These are phyloP conservation scores for Pelochelys cantorii DNA, from an alignment of 2,797 vertebrate species.

Conservation along the genomic window DNA sequence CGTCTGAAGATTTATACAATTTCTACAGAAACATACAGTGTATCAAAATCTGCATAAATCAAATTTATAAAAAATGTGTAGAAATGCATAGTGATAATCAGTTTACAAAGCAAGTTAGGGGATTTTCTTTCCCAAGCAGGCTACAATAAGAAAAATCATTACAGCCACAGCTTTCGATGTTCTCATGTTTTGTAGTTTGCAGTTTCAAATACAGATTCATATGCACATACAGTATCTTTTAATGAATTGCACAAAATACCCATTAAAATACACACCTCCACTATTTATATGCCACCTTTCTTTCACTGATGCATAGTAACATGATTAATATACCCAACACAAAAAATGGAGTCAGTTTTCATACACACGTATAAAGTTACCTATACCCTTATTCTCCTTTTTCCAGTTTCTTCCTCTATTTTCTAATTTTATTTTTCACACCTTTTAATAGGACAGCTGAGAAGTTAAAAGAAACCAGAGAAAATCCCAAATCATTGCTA, in stretches of 20 bases:
- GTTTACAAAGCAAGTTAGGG: slow-evolving; percentile 84
- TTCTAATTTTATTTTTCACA: slow-evolving; percentile 67
- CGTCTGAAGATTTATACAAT: slow-evolving; percentile 84
- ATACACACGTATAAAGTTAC: slow-evolving; percentile 73
- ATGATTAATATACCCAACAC: slow-evolving; percentile 73
- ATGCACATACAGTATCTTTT: slow-evolving; percentile 73
- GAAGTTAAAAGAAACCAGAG: slow-evolving; percentile 66
- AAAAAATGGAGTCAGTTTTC: slow-evolving; percentile 73
- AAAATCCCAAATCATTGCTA: slow-evolving; percentile 63
- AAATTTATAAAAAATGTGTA: slow-evolving; percentile 88
- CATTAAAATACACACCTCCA: slow-evolving; percentile 74
- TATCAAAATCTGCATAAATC: slow-evolving; percentile 90
- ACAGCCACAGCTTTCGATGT: slow-evolving; percentile 77
- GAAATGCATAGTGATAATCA: slow-evolving; percentile 88
- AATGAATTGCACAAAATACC: slow-evolving; percentile 80
- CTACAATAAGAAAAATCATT: slow-evolving; percentile 80
- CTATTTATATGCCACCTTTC: slow-evolving; percentile 75
- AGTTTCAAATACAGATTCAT: slow-evolving; percentile 75
- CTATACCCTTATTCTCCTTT: slow-evolving; percentile 22
- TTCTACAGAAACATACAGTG: slow-evolving; percentile 90
- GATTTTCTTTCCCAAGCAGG: slow-evolving; percentile 78
- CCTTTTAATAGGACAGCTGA: slow-evolving; percentile 54
- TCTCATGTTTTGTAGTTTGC: slow-evolving; percentile 69
- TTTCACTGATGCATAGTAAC: slow-evolving; percentile 82
- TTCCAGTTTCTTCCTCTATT: slow-evolving; percentile 68